phyloP scores from a whole-genome alignment of 2,797 vertebrate genomes.

The Hylomyscus alleni region DNA sequence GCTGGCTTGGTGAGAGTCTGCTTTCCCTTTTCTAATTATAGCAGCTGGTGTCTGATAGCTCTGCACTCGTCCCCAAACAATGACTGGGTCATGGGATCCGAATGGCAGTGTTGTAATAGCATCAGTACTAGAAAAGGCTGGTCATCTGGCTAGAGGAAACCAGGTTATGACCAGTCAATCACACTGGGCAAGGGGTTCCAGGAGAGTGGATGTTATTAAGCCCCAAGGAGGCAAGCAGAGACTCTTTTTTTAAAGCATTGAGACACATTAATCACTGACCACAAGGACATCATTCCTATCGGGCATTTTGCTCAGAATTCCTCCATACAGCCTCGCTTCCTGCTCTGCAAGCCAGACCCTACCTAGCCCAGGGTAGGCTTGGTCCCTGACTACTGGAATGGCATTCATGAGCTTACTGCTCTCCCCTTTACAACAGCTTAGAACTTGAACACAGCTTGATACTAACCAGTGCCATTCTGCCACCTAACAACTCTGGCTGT shows the following conservation, averaged over 20 bases:
- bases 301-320: background rate
- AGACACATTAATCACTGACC: background rate
- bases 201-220: background rate
- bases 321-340: background rate
- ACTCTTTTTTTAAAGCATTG: no score
- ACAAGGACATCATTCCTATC: background rate
- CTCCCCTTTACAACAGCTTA: background rate
- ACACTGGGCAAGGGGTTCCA: background rate
- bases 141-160: constrained; percentile 67
- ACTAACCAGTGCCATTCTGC: background rate
- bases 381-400: background rate
- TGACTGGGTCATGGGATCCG: constrained; percentile 73
- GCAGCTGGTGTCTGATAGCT: constrained; percentile 72
- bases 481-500: background rate
- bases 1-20: constrained; percentile 58
- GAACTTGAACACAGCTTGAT: background rate
- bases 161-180: constrained; percentile 43
- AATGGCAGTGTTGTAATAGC: constrained; percentile 69
- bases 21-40: constrained; percentile 81
- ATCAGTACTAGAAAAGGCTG: constrained; percentile 54
- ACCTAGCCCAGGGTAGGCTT: background rate
- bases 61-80: constrained; percentile 76
- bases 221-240: constrained; percentile 11
- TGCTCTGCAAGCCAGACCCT: background rate
- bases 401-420: background rate